Evolutionary conservation across 2,888 invertebrate genomes (phyloP).

Genomic region (Hanleya hanleyi): DNA sequence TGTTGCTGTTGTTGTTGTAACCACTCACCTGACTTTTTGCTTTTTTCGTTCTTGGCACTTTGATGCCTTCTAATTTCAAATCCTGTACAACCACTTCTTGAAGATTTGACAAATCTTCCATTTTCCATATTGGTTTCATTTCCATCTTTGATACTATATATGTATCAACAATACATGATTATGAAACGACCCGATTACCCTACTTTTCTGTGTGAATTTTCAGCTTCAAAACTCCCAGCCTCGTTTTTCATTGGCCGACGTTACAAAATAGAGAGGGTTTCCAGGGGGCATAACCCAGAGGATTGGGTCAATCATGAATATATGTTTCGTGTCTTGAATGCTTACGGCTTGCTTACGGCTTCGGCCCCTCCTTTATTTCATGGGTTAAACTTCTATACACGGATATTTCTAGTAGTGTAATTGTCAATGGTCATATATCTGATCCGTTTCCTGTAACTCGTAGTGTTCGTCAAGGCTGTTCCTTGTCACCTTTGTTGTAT

Average conservation of each 20-base stretch:
- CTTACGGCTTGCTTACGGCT: no score
- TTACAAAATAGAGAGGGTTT: background rate
- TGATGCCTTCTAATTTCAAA: conserved; percentile 64
- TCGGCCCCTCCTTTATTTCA: no score
- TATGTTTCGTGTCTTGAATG: no score
- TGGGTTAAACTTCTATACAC: no score
- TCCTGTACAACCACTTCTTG: conserved; percentile 60
- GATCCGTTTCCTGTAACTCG: no score
- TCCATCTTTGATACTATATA: background rate
- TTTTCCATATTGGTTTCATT: conserved; percentile 57
- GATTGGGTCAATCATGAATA: no score
- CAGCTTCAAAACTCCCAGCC: conserved; percentile 53
- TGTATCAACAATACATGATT: background rate
- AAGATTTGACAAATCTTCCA: conserved; percentile 58
- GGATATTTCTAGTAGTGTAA: no score
- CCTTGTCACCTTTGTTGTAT: no score
- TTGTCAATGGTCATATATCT: no score
- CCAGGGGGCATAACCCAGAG: no score
- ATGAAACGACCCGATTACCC: background rate
- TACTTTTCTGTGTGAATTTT: background rate
- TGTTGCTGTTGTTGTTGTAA: background rate
- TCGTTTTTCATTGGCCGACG: conserved; percentile 49
- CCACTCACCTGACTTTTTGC: conserved; percentile 38
- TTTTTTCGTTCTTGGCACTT: conserved; percentile 66
- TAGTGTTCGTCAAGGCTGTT: no score